Conservation (phyloP, 2,888 invertebrate genomes). For the Phaonia tiefii region DNA sequence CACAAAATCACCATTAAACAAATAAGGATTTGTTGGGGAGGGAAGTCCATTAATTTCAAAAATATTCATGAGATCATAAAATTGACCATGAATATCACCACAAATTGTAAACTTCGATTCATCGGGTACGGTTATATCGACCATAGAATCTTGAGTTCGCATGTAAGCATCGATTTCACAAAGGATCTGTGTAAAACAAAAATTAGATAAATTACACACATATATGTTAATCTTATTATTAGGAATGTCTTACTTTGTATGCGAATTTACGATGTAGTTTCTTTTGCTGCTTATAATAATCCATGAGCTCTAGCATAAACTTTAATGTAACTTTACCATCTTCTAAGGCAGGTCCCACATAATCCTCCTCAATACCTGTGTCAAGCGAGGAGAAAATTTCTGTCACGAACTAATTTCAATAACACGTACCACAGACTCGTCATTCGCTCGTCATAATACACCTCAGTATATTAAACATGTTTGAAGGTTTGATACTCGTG, state of each 20-base stretch:
- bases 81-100: conserved; percentile 99
- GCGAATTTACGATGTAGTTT: conserved; percentile 98
- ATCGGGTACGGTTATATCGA: conserved; percentile 93
- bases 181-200: conserved; percentile 87
- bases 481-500: too few species aligned
- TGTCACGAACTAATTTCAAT: too few species aligned
- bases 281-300: conserved; percentile 93
- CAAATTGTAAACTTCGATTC: conserved; percentile 97
- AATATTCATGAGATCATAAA: conserved; percentile 98
- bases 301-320: conserved; percentile 94
- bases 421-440: too few species aligned
- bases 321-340: conserved; percentile 92
- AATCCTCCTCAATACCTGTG: conserved; percentile 95
- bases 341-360: conserved; percentile 93
- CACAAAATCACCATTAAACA: conserved; percentile 99
- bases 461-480: too few species aligned
- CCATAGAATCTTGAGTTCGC: conserved; percentile 91
- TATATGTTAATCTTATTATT: conserved; percentile 3
- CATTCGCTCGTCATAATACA: too few species aligned
- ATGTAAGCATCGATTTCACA: conserved; percentile 93
- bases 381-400: too few species aligned
- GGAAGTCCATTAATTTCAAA: conserved; percentile 98
- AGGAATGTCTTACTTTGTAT: conserved; percentile 86
- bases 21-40: conserved; percentile 95
- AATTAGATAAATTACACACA: conserved; percentile 29